A percentile compares a stretch with the other conserved stretches of the same genome.
Conservation (phyloP, 37 sponge, comb jelly and placozoan species). For the Geodia barretti region DNA sequence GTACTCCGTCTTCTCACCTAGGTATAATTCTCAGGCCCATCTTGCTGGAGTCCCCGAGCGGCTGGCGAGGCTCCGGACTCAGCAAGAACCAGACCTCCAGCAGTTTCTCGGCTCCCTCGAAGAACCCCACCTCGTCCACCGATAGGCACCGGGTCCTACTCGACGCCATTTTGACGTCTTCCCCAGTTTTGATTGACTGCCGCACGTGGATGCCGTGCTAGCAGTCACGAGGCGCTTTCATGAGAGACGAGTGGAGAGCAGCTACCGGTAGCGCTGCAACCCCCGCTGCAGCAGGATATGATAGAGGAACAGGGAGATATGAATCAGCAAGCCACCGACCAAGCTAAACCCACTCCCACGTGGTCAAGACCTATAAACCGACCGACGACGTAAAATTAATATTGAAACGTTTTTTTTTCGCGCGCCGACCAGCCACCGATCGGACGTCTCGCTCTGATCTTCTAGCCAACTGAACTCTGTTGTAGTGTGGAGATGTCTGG, state of each 20-base stretch:
- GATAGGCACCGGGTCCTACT: neutral
- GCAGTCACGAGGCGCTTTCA: neutral
- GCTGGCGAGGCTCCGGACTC: no score
- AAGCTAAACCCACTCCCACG: neutral
- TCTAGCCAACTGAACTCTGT: no score
- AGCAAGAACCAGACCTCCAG: slow-evolving; percentile 94
- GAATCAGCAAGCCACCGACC: neutral
- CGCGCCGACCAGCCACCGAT: no score
- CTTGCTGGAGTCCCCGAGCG: no score
- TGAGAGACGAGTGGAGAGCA: neutral
- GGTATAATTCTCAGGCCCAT: slow-evolving; percentile 46
- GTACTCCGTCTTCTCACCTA: no score
- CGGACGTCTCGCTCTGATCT: no score
- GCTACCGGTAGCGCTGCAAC: no score
- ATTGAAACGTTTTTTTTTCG: neutral
- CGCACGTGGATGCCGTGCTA: no score
- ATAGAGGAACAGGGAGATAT: neutral
- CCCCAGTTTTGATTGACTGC: neutral
- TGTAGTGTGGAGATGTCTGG: no score
- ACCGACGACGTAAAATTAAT: neutral
- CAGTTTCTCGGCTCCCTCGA: slow-evolving; percentile 92
- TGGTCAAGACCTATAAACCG: neutral
- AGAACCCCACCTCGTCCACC: slow-evolving; percentile 72
- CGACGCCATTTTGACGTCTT: neutral
- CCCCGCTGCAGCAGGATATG: no score